These are phyloP conservation scores for Sebastes cheni DNA, from an alignment of 2,797 vertebrate genomes.

Conservation along the genomic window DNA sequence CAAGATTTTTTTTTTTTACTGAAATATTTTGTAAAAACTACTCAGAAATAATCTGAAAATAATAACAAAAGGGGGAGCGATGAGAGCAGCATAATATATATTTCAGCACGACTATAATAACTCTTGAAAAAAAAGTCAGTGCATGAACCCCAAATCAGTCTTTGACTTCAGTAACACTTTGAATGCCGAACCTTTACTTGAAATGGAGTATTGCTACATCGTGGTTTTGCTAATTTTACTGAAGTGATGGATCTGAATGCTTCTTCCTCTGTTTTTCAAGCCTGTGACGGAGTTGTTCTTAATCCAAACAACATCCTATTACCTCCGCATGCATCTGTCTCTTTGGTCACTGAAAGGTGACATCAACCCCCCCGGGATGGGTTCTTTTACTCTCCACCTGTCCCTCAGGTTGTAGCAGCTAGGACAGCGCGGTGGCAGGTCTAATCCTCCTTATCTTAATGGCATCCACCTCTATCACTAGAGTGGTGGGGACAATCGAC, in stretches of 20 bases:
- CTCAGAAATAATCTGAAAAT: not conserved
- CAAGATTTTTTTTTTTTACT: not conserved
- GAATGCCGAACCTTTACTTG: not conserved
- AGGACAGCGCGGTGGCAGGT: slow-evolving; percentile 47
- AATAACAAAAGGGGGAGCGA: not conserved
- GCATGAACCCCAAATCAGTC: not conserved
- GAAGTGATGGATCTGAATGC: not conserved
- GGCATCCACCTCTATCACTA: slow-evolving; percentile 74
- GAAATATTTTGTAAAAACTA: slow-evolving; percentile 10
- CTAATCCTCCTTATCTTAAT: slow-evolving; percentile 86
- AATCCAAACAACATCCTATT: not conserved
- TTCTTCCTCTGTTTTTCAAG: not conserved
- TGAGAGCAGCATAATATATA: not conserved
- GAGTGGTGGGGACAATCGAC: slow-evolving; percentile 73
- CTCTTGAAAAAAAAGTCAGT: not conserved
- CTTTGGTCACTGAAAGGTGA: slow-evolving; percentile 23
- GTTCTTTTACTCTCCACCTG: slow-evolving; percentile 42
- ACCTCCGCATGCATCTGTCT: not conserved
- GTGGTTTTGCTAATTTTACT: not conserved
- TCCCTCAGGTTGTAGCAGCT: slow-evolving; percentile 47
- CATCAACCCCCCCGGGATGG: not conserved
- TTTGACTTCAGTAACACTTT: not conserved
- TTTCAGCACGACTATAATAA: not conserved
- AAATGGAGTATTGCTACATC: not conserved
- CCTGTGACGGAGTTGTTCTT: not conserved